phyloP scores from a whole-genome alignment of 2,797 vertebrate species.

The Cyprinella venusta region DNA sequence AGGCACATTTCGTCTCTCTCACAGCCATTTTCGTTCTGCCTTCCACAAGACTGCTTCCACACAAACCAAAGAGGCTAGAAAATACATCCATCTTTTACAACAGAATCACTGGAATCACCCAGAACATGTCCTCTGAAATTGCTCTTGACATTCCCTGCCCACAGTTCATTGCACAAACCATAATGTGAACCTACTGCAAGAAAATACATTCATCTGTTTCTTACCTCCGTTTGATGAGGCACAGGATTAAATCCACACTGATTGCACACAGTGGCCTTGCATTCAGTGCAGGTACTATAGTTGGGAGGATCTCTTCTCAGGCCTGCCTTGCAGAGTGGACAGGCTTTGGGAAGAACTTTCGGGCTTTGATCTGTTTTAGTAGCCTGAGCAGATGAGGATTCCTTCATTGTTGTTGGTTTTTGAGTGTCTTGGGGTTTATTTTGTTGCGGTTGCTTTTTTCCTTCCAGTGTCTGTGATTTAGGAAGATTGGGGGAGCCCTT shows the following conservation, averaged over 20 bases:
- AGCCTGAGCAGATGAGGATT: constrained; percentile 14
- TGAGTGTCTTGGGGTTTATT: constrained; percentile 37
- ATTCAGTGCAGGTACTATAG: constrained; percentile 83
- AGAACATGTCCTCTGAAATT: constrained; percentile 55
- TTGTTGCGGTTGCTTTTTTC: constrained; percentile 25
- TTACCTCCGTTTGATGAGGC: constrained; percentile 77
- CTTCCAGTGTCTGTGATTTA: constrained; percentile 52
- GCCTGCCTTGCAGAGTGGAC: constrained; percentile 82
- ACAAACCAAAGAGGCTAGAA: constrained; percentile 37
- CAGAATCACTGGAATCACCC: constrained; percentile 25
- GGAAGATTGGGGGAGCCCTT: constrained; percentile 42
- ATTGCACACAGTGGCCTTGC: constrained; percentile 82
- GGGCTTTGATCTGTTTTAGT: constrained; percentile 69
- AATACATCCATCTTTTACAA: constrained; percentile 38
- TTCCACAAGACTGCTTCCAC: constrained; percentile 34
- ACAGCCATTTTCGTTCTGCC: constrained; percentile 20
- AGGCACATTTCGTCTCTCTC: constrained; percentile 33
- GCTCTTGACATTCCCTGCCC: constrained; percentile 18
- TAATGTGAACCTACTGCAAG: constrained; percentile 43
- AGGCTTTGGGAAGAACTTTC: constrained; percentile 62
- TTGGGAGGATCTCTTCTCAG: constrained; percentile 81
- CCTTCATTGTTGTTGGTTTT: constrained; percentile 40
- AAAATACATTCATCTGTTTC: constrained; percentile 48
- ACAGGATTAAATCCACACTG: constrained; percentile 89
- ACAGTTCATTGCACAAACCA: constrained; percentile 48